A percentile compares a stretch with the other conserved stretches of the same genome.
phyloP scores from a whole-genome alignment of 2,113 vertebrate species.

The Gobius niger region DNA sequence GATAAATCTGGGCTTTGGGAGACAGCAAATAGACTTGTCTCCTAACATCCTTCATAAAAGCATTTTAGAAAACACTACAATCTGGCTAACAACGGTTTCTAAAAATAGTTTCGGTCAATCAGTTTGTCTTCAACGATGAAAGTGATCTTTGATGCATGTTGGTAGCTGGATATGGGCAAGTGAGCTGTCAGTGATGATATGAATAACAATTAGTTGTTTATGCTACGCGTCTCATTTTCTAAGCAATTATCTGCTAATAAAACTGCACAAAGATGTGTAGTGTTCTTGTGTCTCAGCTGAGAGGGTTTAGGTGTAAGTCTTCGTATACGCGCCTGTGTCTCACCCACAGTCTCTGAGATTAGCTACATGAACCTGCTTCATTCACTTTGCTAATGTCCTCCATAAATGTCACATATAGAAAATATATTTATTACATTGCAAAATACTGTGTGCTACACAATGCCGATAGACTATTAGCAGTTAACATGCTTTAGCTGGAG shows the following conservation, averaged over 20 bases:
- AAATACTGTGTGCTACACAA: too few relatives aligned
- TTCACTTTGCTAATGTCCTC: too few relatives aligned
- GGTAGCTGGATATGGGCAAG: constrained; percentile 1
- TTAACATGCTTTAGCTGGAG: too few relatives aligned
- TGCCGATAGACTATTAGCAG: too few relatives aligned
- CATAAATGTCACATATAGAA: too few relatives aligned
- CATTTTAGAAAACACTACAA: neutral
- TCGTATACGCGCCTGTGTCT: neutral
- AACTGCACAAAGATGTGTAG: neutral
- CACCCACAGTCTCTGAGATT: too few relatives aligned
- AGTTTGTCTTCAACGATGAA: constrained; percentile 3
- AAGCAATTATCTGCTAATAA: neutral
- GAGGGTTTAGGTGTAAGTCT: neutral
- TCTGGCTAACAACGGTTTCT: constrained; percentile 4
- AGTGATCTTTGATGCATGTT: constrained; percentile 7
- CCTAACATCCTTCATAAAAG: neutral
- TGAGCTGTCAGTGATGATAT: constrained; percentile 3
- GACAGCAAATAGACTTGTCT: neutral
- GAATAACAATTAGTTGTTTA: constrained; percentile 3
- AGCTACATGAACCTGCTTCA: too few relatives aligned
- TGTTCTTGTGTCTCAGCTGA: neutral
- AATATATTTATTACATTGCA: too few relatives aligned
- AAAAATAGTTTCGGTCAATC: constrained; percentile 8
- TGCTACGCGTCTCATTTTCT: neutral
- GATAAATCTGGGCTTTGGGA: too few relatives aligned